A percentile compares a stretch with the other conserved stretches of the same genome.
These are phyloP conservation scores for Orchestes rusci DNA, from an alignment of 2,888 invertebrate species.

Conservation along the genomic window DNA sequence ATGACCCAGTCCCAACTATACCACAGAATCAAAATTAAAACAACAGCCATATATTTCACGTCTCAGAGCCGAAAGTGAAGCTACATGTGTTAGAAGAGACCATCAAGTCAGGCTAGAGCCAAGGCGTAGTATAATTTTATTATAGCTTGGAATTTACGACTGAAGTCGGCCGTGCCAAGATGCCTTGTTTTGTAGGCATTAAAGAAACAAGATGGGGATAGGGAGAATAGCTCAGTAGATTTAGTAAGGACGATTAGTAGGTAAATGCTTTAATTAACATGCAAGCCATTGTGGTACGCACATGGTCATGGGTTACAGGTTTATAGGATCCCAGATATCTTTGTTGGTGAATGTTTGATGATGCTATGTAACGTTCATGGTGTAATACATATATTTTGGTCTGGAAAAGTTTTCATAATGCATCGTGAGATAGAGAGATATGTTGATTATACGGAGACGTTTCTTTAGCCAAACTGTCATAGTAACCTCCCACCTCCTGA, in stretches of 20 bases:
- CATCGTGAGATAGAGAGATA: too few relatives aligned
- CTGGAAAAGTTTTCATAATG: too few relatives aligned
- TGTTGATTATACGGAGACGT: too few relatives aligned
- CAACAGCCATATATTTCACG: too few relatives aligned
- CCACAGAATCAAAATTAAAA: too few relatives aligned
- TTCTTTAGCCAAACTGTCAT: too few relatives aligned
- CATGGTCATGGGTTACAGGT: slow-evolving; percentile 12
- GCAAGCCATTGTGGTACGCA: slow-evolving; percentile 20
- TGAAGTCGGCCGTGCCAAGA: slow-evolving; percentile 20
- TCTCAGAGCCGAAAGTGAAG: too few relatives aligned
- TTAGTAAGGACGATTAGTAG: slow-evolving; percentile 20
- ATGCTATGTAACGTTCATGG: too few relatives aligned
- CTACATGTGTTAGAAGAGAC: slow-evolving; percentile 1
- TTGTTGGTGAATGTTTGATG: too few relatives aligned
- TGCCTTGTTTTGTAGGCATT: slow-evolving; percentile 19
- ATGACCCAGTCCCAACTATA: too few relatives aligned
- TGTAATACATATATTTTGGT: too few relatives aligned
- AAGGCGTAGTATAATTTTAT: slow-evolving; percentile 21
- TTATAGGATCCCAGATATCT: slow-evolving; percentile 9
- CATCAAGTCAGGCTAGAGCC: slow-evolving; percentile 12
- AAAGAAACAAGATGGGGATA: slow-evolving; percentile 22
- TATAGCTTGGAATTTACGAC: slow-evolving; percentile 20
- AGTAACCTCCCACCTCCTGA: too few relatives aligned
- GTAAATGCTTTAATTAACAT: slow-evolving; percentile 24
- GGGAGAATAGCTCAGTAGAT: slow-evolving; percentile 21